Evolutionary conservation across 2,888 invertebrate species (phyloP), one percentile per base, ranked within the genome.

Genomic region (Diarsia mendica): DNA sequence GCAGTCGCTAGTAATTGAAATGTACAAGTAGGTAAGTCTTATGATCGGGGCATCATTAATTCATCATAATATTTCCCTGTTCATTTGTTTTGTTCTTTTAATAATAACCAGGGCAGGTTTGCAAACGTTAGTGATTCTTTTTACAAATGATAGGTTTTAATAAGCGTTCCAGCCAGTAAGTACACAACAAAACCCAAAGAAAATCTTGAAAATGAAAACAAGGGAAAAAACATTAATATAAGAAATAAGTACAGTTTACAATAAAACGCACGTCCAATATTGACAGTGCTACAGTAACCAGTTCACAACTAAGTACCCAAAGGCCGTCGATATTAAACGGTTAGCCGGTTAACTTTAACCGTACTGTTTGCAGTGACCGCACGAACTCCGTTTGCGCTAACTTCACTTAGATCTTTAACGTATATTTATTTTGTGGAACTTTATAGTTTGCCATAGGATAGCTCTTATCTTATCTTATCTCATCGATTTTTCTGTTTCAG

Each of bases 381-480:
- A 75, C 53, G 51, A 63, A 75, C 75, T 84, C 73, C 53, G 64
- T 69, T 77, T 69, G 73, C 68, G 58, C 72, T 75, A 64, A 72
- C 68, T 73, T 66, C 33, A 1, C 39, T 65, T 44, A 67, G 64
- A 83, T 83, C 71, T 85, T 75, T 55, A 71, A 58, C 67, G 73
- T 73, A 23, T 85, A 75, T 85, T 85, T 82, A 75, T 76, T 83
- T 51, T 61, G 74, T 68, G 18, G 51, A 80, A 72, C 72, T 83
- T 58, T 55, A 48, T 28, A 46, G 58, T 84, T 81, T 84, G 64
- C 49, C 49, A 69, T 72, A 58, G 33, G 55, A 69, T 72, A 64
- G 46, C 28, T n/a, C n/a, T n/a, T n/a, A n/a, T n/a, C n/a, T n/a
- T n/a, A n/a, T n/a, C n/a, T n/a, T n/a, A n/a, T n/a, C n/a, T n/a